Evolutionary conservation across 2,888 invertebrate genomes (phyloP), one percentile per base, ranked within the genome.

Genomic region (Leptopilina myrica): DNA sequence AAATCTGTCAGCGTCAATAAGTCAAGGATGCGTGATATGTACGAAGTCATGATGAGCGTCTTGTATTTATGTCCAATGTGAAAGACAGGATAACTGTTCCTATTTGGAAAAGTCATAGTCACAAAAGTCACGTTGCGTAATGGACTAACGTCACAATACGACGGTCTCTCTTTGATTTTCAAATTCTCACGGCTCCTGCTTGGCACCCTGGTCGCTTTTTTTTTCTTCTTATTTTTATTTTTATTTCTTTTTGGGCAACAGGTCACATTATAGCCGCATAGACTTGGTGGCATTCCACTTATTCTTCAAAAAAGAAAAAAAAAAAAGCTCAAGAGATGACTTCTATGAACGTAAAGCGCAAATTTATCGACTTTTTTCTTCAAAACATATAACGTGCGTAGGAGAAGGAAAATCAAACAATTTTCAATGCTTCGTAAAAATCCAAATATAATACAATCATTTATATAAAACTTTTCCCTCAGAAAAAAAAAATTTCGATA

Each of bases 121-220:
- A 88, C 86, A 87, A 88, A 88, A 86, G 88, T 88, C 87, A 84
- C 84, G 85, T 90, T 89, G 86, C 88, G 90, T 89, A 90, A 91
- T 90, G 87, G 89, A 85, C 79, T 84, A 77, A 84, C 84, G 86
- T 87, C 84, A 90, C 88, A 89, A 89, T 88, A 85, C 79, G 86
- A 86, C 90, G 90, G 90, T 43, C 86, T 83, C 65, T 85, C 89
- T 91, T 91, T 91, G 90, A 90, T 84, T 87, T 83, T 78, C 79
- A 83, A 79, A 87, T 91, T 91, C 91, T 90, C 90, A 90, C 90
- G 90, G 85, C 85, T 73, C 69, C 85, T 82, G 84, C 85, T 81
- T 84, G 82, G 85, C 84, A 84, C 85, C 84, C 85, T 79, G 84
- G 82, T 80, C 82, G 65, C 12, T 59, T 80, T 79, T 49, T 49